phyloP scores from a whole-genome alignment of 2,797 vertebrate genomes.

The Arrhamphus sclerolepis region DNA sequence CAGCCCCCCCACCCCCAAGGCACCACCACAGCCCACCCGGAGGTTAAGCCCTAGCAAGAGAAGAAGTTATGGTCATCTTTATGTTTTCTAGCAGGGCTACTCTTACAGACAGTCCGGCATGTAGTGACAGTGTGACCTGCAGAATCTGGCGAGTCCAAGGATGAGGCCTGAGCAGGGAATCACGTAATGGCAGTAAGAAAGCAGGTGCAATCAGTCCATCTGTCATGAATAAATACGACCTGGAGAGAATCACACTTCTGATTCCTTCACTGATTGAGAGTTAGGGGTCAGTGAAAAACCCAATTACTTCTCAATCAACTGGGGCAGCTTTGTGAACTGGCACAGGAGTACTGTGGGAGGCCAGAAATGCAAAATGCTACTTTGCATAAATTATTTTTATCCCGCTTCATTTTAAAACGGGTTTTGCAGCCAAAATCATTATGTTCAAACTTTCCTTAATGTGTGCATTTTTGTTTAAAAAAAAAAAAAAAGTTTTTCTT shows the following conservation, averaged over 20 bases:
- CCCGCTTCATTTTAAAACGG: slow-evolving; percentile 1
- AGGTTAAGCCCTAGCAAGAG: no score
- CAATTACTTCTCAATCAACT: slow-evolving; percentile 63
- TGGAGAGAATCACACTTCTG: slow-evolving; percentile 42
- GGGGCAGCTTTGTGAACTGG: slow-evolving; percentile 28
- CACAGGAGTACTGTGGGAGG: slow-evolving; percentile 10
- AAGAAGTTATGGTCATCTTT: no score
- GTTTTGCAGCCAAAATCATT: slow-evolving; percentile 11
- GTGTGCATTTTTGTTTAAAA: no score
- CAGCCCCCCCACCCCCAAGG: no score
- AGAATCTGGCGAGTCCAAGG: slow-evolving; percentile 40
- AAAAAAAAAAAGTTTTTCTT: slow-evolving; percentile 27
- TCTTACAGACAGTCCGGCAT: no score
- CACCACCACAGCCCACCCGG: no score
- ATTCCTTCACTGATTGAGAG: slow-evolving; percentile 62
- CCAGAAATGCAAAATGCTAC: slow-evolving; percentile 16
- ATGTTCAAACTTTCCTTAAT: slow-evolving; percentile 19
- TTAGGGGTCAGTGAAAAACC: slow-evolving; percentile 60
- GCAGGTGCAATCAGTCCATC: slow-evolving; percentile 64
- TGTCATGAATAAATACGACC: slow-evolving; percentile 61
- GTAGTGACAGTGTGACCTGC: slow-evolving; percentile 12
- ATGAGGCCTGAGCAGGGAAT: slow-evolving; percentile 56
- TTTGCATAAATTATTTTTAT: slow-evolving; percentile 24
- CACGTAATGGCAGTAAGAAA: slow-evolving; percentile 65
- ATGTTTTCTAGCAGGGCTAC: no score